Conservation (phyloP, 92 coral and sea anemone species). For the Isaurus tuberculatus region DNA sequence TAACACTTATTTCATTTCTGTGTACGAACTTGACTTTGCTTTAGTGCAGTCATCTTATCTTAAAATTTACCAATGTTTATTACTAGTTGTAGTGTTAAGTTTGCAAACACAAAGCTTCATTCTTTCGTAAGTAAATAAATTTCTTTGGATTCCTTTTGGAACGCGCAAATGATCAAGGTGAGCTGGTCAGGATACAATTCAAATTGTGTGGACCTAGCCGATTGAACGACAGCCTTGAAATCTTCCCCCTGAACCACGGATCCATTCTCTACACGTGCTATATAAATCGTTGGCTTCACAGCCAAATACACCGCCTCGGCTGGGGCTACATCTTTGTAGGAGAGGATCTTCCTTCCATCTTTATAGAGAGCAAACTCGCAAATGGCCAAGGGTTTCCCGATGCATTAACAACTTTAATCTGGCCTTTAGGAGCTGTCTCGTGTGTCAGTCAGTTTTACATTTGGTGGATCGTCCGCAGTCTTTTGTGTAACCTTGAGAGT, state of each 20-base stretch:
- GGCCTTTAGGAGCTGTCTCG: not conserved
- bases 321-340: constrained; percentile 30
- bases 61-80: too few relatives aligned
- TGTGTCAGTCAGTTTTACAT: not conserved
- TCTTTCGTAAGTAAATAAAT: not conserved
- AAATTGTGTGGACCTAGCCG: constrained; percentile 24
- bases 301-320: constrained; percentile 13
- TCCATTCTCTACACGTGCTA: constrained; percentile 20
- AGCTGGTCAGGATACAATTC: constrained; percentile 17
- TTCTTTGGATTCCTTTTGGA: not conserved
- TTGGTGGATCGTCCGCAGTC: too few relatives aligned
- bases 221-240: constrained; percentile 29
- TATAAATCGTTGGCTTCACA: constrained; percentile 29
- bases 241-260: constrained; percentile 1
- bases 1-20: too few relatives aligned
- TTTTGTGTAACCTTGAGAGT: too few relatives aligned
- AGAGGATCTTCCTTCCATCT: too few relatives aligned
- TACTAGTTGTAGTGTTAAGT: too few relatives aligned
- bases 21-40: too few relatives aligned
- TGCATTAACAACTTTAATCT: constrained; percentile 16
- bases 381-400: constrained; percentile 14
- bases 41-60: too few relatives aligned
- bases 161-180: not conserved
- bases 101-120: too few relatives aligned
- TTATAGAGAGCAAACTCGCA: too few relatives aligned